phyloP scores from a whole-genome alignment of 2,888 invertebrate genomes.

The Julus scandinavius region DNA sequence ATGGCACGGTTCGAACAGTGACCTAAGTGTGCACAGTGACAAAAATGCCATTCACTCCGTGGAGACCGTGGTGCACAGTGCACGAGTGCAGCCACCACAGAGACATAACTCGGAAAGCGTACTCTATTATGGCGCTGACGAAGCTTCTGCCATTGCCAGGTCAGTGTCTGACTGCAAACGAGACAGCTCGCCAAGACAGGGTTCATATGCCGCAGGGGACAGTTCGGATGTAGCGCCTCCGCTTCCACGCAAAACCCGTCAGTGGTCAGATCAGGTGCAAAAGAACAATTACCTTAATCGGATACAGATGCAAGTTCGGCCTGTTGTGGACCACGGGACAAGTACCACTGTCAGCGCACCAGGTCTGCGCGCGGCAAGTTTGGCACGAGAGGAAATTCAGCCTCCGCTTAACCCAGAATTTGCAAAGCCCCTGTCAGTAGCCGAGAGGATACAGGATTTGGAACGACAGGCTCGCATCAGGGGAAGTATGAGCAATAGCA shows the following conservation, averaged over 20 bases:
- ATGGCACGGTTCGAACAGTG: constrained; percentile 81
- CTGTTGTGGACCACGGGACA: constrained; percentile 59
- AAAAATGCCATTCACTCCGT: constrained; percentile 33
- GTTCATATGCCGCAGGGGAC: constrained; percentile 56
- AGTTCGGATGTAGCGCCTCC: constrained; percentile 54
- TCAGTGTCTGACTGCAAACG: constrained; percentile 55
- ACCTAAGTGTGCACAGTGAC: constrained; percentile 71
- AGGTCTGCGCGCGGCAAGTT: constrained; percentile 16
- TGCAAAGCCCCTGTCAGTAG: constrained; percentile 71
- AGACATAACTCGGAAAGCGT: constrained; percentile 82
- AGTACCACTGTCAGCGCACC: constrained; percentile 30
- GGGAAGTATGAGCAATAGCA: not conserved
- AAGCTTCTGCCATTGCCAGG: constrained; percentile 60
- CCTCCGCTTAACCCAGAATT: constrained; percentile 62
- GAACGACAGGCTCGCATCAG: constrained; percentile 72
- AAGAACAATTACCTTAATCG: constrained; percentile 64
- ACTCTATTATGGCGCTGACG: constrained; percentile 73
- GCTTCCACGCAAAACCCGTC: constrained; percentile 45
- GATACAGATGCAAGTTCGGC: constrained; percentile 36
- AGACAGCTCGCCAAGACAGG: constrained; percentile 57
- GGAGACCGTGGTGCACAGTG: constrained; percentile 76
- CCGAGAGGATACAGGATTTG: constrained; percentile 75
- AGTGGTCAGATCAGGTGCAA: constrained; percentile 64
- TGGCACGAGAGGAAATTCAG: constrained; percentile 57
- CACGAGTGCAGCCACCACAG: constrained; percentile 80